Evolutionary conservation across 1,140 invertebrate species (phyloP), one percentile per base, ranked within the genome.

Genomic region (Cephus cinctus): DNA sequence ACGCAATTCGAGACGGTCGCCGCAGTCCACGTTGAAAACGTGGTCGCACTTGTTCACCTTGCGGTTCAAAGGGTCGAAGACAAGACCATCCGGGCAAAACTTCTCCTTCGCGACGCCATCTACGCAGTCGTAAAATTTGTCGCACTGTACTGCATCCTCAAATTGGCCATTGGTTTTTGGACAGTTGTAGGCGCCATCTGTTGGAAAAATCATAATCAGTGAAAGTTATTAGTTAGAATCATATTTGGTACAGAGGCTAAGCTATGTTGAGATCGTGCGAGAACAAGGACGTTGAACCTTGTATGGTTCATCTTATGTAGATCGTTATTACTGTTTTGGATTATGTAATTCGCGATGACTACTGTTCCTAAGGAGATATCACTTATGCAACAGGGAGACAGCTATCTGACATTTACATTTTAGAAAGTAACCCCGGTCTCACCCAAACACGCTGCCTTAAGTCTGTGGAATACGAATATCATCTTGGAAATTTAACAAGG

Each of bases 1-100:
- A 94, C 91, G 92, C 44, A 94, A 77, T 76, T 92, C 87, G 15
- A 85, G 83, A 55, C 91, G 83, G 63, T 90, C 88, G 31, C 86
- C 86, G 63, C 91, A 95, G 63, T 94, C 90, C 5, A 93, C 88
- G 56, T 92, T 92, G 81, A 92, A 92, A 58, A 89, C 86, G 65
- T 92, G 89, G 72, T 94, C 91, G 67, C 91, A 94, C 70, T 92
- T 92, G 78, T 92, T 92, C 63, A 89, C 80, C 74, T 90, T 89
- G 52, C 86, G 82, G 74, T 88, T 92, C 44, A 84, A 64, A 1
- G 85, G 87, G 78, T 93, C 89, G 72, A 92, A 94, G 14, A 92
- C 90, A 11, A 93, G 78, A 50, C 90, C 90, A 67, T 94, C 90
- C 3, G 89, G 87, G 64, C 90, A 94, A 1, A 90, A 77, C 71